Percentiles rank a stretch among this genome's conserved stretches.
Evolutionary conservation across 92 coral and sea anemone genomes (phyloP).

Genomic region (Montipora capitata): DNA sequence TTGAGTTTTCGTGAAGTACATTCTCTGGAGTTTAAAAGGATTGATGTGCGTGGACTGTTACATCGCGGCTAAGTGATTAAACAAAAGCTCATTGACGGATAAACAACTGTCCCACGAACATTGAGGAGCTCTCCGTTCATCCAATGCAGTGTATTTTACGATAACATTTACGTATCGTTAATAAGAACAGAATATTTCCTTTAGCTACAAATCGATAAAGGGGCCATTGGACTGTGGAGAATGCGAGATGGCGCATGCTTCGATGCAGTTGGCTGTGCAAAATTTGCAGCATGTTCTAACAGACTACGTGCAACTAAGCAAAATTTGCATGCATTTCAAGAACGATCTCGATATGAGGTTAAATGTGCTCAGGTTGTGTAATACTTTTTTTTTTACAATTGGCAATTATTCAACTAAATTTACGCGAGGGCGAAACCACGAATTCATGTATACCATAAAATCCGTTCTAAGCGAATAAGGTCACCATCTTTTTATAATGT

Average conservation of each 20-base stretch:
- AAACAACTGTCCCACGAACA: slow-evolving; percentile 10
- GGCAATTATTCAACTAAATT: slow-evolving; percentile 20
- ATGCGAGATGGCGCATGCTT: not conserved
- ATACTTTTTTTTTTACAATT: not conserved
- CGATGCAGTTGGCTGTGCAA: not conserved
- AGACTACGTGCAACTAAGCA: not conserved
- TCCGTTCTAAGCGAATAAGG: not conserved
- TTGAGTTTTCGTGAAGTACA: not conserved
- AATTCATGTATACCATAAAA: not conserved
- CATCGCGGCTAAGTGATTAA: not conserved
- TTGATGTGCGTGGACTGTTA: not conserved
- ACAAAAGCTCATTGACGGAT: slow-evolving; percentile 44
- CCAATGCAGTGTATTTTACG: not conserved
- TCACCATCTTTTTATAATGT: not conserved
- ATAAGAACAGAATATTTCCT: no score
- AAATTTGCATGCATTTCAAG: not conserved
- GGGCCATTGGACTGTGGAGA: not conserved
- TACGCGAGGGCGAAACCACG: no score
- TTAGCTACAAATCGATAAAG: not conserved
- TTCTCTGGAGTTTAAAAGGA: not conserved
- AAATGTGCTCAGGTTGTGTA: not conserved
- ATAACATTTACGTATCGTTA: not conserved
- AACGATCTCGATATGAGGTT: not conserved
- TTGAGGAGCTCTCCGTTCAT: not conserved
- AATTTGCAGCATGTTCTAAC: not conserved